These are phyloP conservation scores for Perognathus longimembris DNA, from an alignment of 2,113 vertebrate species.

Conservation along the genomic window DNA sequence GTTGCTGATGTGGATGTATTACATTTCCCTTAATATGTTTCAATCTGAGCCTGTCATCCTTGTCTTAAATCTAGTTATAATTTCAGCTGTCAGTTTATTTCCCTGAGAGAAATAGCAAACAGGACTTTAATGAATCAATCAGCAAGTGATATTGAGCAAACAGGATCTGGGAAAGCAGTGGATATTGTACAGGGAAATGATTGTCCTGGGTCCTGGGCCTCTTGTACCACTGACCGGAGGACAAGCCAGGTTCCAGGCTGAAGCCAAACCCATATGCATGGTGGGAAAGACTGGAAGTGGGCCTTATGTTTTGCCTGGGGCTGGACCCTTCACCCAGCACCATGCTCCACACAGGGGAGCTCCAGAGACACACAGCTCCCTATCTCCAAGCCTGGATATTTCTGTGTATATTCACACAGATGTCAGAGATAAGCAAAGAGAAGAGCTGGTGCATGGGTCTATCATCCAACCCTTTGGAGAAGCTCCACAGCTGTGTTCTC, in stretches of 20 bases:
- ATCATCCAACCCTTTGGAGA: neutral
- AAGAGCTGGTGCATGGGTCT: neutral
- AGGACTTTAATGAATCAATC: conserved; percentile 72
- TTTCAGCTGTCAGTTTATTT: conserved; percentile 77
- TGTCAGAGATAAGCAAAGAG: neutral
- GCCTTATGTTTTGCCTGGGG: neutral
- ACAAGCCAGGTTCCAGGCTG: neutral
- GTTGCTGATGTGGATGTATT: conserved; percentile 34
- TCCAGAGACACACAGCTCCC: rapidly evolving
- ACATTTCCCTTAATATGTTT: conserved; percentile 59
- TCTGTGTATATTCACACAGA: neutral
- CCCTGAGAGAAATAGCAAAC: conserved; percentile 71
- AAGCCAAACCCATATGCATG: rapidly evolving
- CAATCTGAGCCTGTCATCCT: conserved; percentile 68
- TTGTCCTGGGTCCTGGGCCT: neutral
- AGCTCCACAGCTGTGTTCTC: neutral
- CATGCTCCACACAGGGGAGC: neutral
- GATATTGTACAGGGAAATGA: neutral
- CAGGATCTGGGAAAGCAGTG: neutral
- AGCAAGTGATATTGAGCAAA: conserved; percentile 46
- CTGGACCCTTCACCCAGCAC: neutral
- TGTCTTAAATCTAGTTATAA: conserved; percentile 76
- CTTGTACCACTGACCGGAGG: neutral
- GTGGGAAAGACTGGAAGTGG: neutral
- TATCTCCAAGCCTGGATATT: neutral